Evolutionary conservation across 2,797 vertebrate species (phyloP), one percentile per base, ranked within the genome.

Genomic region (Tragopan temminckii): DNA sequence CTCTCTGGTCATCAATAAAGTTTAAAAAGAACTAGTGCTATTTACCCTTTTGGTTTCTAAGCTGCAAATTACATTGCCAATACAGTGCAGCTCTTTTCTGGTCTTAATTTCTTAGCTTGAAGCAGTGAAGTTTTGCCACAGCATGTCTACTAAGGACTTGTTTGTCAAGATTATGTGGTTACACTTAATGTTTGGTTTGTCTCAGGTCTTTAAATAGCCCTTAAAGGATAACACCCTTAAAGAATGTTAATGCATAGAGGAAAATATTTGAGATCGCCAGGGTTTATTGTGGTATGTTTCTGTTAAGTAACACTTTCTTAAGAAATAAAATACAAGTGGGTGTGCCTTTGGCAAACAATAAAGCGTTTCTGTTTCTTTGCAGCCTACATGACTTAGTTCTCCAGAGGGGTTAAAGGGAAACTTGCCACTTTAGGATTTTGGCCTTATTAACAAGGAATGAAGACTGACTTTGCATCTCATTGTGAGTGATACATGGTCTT

Each of bases 371-470:
- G 24, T 13, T 31, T 85, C 25, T 64, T 64, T 53, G 61, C 63
- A 64, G 53, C 82, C 93, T 48, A 75, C 61, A 36, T 36, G 35
- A 67, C 43, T 70, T 74, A 61, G 63, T 35, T 40, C 42, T 82
- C 63, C 33, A 36, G 55, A 84, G 82, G 80, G 35, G n/a, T 88
- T 72, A 87, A 87, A 36, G 89, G 80, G 46, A 62, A 69, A 76
- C 29, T 40, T 82, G 46, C 61, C 20, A 36, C 42, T 62, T 80
- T 48, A 72, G 45, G 43, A 25, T 93, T 93, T 91, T 64, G 57
- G 24, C 35, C 87, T 81, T 87, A 45, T 76, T 82, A 42, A 24
- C 12, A 25, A 58, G 62, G 45, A 45, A 58, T 69, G 19, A 63
- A 80, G 53, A 52, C 20, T 46, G 62, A 72, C 19, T 81, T 84